Base-by-base conservation (phyloP, 2,797 vertebrate genomes). In the Columba guinea region DNA sequence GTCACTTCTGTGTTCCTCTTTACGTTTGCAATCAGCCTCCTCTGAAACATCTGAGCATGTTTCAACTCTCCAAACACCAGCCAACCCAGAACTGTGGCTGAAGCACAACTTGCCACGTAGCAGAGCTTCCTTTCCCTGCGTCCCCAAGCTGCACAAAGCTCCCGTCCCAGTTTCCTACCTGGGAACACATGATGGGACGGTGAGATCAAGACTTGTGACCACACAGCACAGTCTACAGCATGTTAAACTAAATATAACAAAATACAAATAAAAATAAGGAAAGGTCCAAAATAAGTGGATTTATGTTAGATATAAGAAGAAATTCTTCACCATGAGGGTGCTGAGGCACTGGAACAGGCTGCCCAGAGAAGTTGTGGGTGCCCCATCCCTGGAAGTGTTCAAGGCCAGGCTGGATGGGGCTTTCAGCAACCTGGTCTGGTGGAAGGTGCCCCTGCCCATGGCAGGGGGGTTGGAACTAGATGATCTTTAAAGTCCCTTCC, bases 71-170 rank as follows among this genome's bases (percentile, higher is more conserved):
- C 3, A 6, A 84, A 77, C 34, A 51, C 26, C 35, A 75, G 55
- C 6, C 0, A 1, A 23, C 7, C 11, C 67, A 53, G 6, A 73
- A 74, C 9, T 48, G 28, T 0, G 0, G 21, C 41, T 74, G 27
- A 15, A 81, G 27, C 27, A 48, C 17, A 87, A 32, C 4, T 2
- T 63, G 51, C 12, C 41, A 35, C 46, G 87, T 48, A 77, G 34
- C 26, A 65, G 18, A 64, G 10, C 11, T 62, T 82, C 59, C 19
- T 26, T 34, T 52, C 27, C 44, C 44, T 28, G 35, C 3, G n/a
- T 60, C 19, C 28, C 23, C 26, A 59, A 27, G n/a, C 22, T 74
- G n/a, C 55, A 84, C 23, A 56, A 58, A 78, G 22, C 17, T 73
- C n/a, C 55, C 10, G 17, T 22, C 11, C 13, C 9, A 2, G 55